phyloP scores from a whole-genome alignment of 2,888 invertebrate genomes.

The Meliscaeva auricollis region DNA sequence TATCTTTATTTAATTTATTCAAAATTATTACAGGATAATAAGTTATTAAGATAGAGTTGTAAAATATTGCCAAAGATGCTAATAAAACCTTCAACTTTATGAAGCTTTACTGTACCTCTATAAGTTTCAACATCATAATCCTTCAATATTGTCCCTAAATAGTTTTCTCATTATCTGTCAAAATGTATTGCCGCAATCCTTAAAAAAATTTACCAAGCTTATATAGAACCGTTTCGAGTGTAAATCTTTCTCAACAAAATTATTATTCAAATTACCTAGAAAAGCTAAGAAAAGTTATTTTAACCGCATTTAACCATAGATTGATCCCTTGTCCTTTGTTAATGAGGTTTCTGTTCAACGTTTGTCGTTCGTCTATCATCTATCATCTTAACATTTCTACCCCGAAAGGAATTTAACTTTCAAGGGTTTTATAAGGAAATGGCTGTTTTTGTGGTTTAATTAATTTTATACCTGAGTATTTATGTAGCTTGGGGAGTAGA shows the following conservation, averaged over 20 bases:
- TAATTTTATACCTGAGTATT: too few relatives aligned
- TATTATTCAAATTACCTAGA: too few relatives aligned
- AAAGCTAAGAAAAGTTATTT: too few relatives aligned
- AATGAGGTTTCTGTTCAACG: too few relatives aligned
- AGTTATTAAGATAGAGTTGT: neutral
- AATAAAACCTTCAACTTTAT: neutral
- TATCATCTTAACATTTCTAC: too few relatives aligned
- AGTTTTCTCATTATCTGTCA: neutral
- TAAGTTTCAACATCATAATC: neutral
- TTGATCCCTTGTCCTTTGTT: too few relatives aligned
- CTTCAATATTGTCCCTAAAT: constrained; percentile 1
- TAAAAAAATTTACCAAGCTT: neutral
- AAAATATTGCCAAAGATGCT: neutral
- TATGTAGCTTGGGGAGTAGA: too few relatives aligned
- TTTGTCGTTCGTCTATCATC: too few relatives aligned
- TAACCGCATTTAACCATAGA: too few relatives aligned
- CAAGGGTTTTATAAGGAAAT: constrained; percentile 16
- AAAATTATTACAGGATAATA: neutral
- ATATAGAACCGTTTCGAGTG: neutral
- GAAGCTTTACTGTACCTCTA: neutral
- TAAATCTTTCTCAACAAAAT: too few relatives aligned
- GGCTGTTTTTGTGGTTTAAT: constrained; percentile 8
- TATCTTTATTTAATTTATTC: neutral
- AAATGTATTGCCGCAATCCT: neutral
- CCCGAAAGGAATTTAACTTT: neutral